Evolutionary conservation across 2,797 vertebrate species (phyloP).

Genomic region (Scolopax bukidnonensis): DNA sequence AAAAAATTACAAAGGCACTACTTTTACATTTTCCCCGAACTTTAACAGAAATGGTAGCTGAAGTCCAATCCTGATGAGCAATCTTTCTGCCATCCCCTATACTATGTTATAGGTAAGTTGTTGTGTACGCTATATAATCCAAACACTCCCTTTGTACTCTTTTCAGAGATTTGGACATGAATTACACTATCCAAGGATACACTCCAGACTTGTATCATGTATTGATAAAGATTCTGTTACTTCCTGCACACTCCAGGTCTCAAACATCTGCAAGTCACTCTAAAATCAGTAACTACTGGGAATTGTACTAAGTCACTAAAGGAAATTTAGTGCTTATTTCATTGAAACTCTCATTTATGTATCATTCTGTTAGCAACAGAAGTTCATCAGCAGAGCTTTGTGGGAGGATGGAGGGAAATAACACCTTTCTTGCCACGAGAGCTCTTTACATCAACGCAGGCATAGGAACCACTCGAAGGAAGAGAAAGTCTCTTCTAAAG

Average conservation of each 20-base stretch:
- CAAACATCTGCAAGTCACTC: background rate
- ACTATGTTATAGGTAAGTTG: fast-evolving
- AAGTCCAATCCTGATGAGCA: background rate
- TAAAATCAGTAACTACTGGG: background rate
- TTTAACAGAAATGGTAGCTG: background rate
- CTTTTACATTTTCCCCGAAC: background rate
- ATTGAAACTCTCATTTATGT: fast-evolving
- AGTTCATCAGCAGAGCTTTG: background rate
- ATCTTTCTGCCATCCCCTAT: too few species aligned
- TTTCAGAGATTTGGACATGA: background rate
- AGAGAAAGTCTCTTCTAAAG: background rate
- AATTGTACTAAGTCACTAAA: background rate
- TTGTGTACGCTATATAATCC: background rate
- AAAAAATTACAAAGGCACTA: background rate
- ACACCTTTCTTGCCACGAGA: background rate
- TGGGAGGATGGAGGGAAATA: background rate
- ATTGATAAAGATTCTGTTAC: background rate
- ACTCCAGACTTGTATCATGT: fast-evolving
- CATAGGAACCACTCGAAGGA: background rate
- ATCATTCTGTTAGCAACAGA: background rate
- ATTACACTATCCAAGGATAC: background rate
- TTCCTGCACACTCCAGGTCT: background rate
- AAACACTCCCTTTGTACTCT: background rate
- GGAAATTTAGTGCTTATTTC: background rate
- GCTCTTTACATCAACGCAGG: background rate